These are phyloP conservation scores for Andrena praecox DNA, from an alignment of 2,888 invertebrate species.

Conservation along the genomic window DNA sequence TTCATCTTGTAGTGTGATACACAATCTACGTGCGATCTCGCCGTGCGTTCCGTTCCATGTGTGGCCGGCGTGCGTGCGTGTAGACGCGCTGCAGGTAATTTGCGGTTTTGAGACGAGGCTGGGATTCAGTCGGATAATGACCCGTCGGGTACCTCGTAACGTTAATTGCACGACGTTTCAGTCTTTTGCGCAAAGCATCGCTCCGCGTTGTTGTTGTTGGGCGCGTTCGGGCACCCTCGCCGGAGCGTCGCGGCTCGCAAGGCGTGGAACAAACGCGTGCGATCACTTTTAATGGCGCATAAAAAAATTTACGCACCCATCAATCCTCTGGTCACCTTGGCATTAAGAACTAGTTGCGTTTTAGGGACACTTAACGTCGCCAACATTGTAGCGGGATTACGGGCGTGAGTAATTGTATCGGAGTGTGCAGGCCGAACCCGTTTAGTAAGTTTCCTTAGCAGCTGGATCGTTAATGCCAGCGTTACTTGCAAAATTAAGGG, in stretches of 20 bases:
- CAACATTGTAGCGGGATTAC: slow-evolving; percentile 28
- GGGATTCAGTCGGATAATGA: slow-evolving; percentile 61
- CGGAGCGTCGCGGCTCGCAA: neutral
- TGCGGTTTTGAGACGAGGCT: slow-evolving; percentile 61
- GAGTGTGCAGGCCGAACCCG: neutral
- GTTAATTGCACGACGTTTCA: slow-evolving; percentile 67
- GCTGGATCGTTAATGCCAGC: neutral
- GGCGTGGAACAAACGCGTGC: slow-evolving; percentile 27
- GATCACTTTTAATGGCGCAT: slow-evolving; percentile 62
- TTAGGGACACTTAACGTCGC: slow-evolving; percentile 40
- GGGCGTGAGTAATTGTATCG: neutral
- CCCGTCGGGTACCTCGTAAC: slow-evolving; percentile 56
- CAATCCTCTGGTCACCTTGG: slow-evolving; percentile 45
- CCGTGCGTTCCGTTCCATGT: neutral
- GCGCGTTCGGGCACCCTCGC: slow-evolving; percentile 28
- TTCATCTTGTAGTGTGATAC: slow-evolving; percentile 42
- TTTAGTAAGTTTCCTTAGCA: neutral
- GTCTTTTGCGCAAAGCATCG: slow-evolving; percentile 54
- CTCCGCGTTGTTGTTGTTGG: slow-evolving; percentile 16
- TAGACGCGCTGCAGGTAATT: slow-evolving; percentile 35
- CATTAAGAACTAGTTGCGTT: slow-evolving; percentile 40
- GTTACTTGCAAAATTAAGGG: neutral
- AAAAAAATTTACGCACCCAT: slow-evolving; percentile 67
- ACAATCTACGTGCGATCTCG: slow-evolving; percentile 5
- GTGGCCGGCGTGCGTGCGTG: neutral